Evolutionary conservation across 2,113 vertebrate species (phyloP).

Genomic region (Sapayoa aenigma): DNA sequence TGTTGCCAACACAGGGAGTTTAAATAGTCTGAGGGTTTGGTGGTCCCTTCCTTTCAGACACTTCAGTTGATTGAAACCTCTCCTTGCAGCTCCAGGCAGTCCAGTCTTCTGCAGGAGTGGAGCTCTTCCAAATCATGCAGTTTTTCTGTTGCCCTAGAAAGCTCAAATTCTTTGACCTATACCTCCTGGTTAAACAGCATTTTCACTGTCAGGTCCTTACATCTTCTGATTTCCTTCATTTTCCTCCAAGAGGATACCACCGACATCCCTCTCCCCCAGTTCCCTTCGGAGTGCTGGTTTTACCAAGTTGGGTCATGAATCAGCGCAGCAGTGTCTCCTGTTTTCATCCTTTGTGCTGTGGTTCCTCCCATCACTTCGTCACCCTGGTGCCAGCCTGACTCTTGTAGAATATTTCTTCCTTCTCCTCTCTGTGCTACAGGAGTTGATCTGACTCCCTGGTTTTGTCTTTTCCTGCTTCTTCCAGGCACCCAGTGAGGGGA

Average conservation of each 20-base stretch:
- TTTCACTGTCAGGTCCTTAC: neutral
- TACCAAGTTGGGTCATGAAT: neutral
- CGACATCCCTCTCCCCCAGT: neutral
- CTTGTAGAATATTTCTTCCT: neutral
- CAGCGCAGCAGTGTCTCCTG: neutral
- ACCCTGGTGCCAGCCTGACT: neutral
- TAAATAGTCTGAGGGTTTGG: neutral
- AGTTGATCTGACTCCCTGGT: neutral
- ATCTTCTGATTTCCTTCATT: neutral
- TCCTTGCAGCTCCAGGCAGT: neutral
- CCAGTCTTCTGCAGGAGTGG: neutral
- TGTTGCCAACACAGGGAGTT: neutral
- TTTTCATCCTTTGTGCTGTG: neutral
- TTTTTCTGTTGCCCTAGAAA: neutral
- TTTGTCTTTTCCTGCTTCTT: neutral
- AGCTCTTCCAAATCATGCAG: neutral
- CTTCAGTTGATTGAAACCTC: neutral
- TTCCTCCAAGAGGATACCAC: neutral
- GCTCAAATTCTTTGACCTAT: neutral
- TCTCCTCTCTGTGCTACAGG: neutral
- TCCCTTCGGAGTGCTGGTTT: neutral
- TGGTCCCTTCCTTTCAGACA: neutral
- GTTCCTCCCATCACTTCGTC: neutral
- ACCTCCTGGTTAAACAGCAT: neutral
- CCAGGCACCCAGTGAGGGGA: neutral